Evolutionary conservation across 2,888 invertebrate species (phyloP), one percentile per base, ranked within the genome.

Genomic region (Tribolium freemani): DNA sequence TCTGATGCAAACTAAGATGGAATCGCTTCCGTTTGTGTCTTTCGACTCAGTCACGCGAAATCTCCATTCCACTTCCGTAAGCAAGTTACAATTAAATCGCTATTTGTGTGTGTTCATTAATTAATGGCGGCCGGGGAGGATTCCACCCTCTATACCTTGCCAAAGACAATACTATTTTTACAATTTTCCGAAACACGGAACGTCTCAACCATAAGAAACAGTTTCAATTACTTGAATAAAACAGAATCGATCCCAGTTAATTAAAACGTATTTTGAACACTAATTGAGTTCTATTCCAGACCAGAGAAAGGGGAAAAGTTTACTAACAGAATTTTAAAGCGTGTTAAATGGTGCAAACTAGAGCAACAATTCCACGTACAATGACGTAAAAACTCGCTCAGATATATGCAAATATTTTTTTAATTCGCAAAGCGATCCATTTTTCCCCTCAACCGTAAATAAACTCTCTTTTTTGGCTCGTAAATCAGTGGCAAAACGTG

Each of bases 261-360:
- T 31, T 31, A 31, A 31, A 31, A 31, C 31, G 31, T 9, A 31
- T 31, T 31, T 31, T 9, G 9, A 31, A 31, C 31, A 31, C 31
- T 31, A 31, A 31, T 31, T 31, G 31, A 31, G 31, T 31, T 31
- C 31, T 31, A 31, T 31, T 31, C 9, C 31, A 1, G 9, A 31
- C 5, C 31, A 31, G 31, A 38, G 38, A 38, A 38, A 38, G 31
- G 31, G 31, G 9, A 54, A 54, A 54, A 54, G 21, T 21, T 26
- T 16, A 16, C 51, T 51, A 21, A 31, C 56, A 16, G 56, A 56
- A 31, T 56, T 56, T 56, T 64, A 13, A 44, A 53, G 54, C 53
- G 56, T 16, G 67, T 44, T 67, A 56, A 67, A 67, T 57, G 57
- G 67, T 26, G 67, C 67, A 67, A 45, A 30, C 38, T 26, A 9